Evolutionary conservation across 2,113 vertebrate genomes (phyloP).

Genomic region (Microcebus griseorufus): DNA sequence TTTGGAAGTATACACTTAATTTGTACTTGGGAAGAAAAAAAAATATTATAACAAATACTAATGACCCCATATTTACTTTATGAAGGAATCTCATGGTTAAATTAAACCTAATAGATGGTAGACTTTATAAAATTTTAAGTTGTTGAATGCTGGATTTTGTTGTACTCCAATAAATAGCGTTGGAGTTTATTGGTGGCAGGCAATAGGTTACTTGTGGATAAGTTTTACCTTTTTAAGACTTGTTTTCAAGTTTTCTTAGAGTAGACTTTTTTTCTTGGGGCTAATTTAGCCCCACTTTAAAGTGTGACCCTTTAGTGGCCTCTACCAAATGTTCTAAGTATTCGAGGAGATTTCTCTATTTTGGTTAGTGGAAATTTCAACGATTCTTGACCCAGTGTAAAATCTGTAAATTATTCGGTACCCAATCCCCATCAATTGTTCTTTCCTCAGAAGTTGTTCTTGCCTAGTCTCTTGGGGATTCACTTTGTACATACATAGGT

Average conservation of each 20-base stretch:
- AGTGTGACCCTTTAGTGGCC: background rate
- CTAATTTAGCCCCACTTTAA: background rate
- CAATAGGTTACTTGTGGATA: background rate
- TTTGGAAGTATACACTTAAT: background rate
- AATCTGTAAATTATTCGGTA: background rate
- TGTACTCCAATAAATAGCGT: background rate
- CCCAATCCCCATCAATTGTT: background rate
- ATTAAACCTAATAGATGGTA: background rate
- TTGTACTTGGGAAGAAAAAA: background rate
- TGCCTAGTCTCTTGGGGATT: background rate
- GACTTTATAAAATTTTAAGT: background rate
- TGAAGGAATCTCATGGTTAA: background rate
- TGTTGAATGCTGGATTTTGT: background rate
- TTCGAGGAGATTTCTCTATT: background rate
- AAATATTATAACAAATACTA: background rate
- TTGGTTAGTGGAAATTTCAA: background rate
- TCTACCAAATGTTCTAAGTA: background rate
- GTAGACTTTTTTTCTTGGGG: background rate
- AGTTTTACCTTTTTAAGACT: background rate
- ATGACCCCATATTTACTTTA: background rate
- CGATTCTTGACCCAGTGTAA: background rate
- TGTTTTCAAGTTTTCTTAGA: background rate
- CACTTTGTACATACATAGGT: background rate
- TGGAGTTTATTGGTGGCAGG: background rate
- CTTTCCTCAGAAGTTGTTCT: background rate